A percentile compares a stretch with the other conserved stretches of the same genome.
phyloP scores from a whole-genome alignment of 2,888 invertebrate genomes.

The Girardia tigrina region DNA sequence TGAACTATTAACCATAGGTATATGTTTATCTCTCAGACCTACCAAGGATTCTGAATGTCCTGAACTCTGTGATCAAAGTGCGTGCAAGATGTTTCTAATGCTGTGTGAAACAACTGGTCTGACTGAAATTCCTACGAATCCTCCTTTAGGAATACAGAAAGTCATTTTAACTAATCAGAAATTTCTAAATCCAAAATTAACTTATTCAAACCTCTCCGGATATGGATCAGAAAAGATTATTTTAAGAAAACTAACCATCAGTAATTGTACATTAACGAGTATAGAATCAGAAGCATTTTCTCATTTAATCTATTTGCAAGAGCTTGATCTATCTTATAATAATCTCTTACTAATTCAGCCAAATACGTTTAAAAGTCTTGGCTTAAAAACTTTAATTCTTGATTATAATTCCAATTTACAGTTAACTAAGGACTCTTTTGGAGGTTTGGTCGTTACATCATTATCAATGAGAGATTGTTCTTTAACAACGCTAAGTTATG shows the following conservation, averaged over 20 bases:
- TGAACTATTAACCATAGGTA: neutral
- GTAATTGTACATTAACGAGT: neutral
- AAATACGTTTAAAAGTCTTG: neutral
- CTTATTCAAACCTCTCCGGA: neutral
- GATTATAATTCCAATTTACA: neutral
- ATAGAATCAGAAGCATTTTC: conserved; percentile 18
- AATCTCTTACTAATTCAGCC: neutral
- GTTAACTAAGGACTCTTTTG: neutral
- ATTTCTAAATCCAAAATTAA: neutral
- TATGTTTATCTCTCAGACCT: neutral
- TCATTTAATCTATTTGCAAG: neutral
- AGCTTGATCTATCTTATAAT: conserved; percentile 11
- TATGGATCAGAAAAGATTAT: neutral
- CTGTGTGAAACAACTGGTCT: conserved; percentile 14
- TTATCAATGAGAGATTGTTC: neutral
- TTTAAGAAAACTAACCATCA: neutral
- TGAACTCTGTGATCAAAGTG: neutral
- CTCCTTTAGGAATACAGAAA: neutral
- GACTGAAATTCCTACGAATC: neutral
- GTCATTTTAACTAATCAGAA: neutral
- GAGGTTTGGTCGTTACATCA: neutral
- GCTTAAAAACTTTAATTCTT: neutral
- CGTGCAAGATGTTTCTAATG: neutral
- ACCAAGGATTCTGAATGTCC: neutral
- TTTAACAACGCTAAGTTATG: neutral